phyloP scores from a whole-genome alignment of 2,888 invertebrate genomes.

The Ligdia adustata region DNA sequence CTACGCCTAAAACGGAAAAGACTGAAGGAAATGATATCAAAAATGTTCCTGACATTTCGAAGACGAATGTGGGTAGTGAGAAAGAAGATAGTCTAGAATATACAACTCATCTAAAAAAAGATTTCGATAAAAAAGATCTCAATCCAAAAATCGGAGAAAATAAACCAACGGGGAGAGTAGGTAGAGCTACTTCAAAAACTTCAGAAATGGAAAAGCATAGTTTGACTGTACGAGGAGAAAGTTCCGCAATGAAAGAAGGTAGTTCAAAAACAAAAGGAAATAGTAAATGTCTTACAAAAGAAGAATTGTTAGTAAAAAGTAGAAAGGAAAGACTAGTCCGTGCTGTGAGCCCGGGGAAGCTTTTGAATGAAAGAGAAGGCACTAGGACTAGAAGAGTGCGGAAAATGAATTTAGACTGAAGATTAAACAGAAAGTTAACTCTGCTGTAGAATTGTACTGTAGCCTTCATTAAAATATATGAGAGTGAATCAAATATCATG shows the following conservation, averaged over 20 bases:
- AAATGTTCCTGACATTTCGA: no score
- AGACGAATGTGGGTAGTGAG: neutral
- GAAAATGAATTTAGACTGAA: neutral
- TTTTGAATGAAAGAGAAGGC: neutral
- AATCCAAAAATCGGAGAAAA: neutral
- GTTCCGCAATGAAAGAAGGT: neutral
- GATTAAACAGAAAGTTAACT: no score
- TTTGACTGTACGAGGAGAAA: neutral
- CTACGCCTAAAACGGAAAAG: constrained; percentile 50
- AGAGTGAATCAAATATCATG: no score
- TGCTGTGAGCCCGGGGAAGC: constrained; percentile 5
- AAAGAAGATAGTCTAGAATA: neutral
- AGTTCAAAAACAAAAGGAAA: neutral
- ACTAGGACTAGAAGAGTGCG: neutral
- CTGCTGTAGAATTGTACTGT: no score
- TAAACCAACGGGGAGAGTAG: no score
- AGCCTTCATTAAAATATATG: no score
- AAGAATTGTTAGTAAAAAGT: neutral
- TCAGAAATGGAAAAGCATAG: neutral
- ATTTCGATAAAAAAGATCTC: neutral
- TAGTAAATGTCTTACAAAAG: neutral
- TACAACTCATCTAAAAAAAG: neutral
- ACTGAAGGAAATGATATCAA: no score
- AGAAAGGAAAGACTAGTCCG: neutral
- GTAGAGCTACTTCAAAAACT: neutral